A percentile compares a stretch with the other conserved stretches of the same genome.
Evolutionary conservation across 1,140 invertebrate species (phyloP).

Genomic region (Patella vulgata): DNA sequence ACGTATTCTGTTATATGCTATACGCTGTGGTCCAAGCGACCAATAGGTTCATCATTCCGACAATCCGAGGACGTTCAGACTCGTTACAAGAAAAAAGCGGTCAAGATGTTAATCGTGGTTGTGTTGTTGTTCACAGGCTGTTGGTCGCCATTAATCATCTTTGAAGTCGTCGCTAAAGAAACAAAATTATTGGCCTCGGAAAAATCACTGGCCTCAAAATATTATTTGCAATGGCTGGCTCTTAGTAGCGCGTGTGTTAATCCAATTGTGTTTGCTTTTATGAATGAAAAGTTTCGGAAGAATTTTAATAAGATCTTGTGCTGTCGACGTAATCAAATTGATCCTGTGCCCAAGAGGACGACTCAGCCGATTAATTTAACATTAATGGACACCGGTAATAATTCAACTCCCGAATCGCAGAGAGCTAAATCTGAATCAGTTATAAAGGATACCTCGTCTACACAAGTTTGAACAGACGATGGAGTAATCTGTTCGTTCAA

Average conservation of each 20-base stretch:
- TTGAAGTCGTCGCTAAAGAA: slow-evolving; percentile 30
- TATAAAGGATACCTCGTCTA: too few species aligned
- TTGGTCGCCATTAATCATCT: slow-evolving; percentile 50
- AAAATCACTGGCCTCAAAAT: slow-evolving; percentile 11
- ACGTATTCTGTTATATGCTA: slow-evolving; percentile 43
- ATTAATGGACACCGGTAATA: too few species aligned
- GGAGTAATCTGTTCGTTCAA: too few species aligned
- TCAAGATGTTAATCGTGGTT: slow-evolving; percentile 57
- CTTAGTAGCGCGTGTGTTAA: slow-evolving; percentile 83
- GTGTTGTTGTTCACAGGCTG: slow-evolving; percentile 48
- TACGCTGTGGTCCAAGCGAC: slow-evolving; percentile 38
- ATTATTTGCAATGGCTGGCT: slow-evolving; percentile 66
- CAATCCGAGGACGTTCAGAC: slow-evolving; percentile 27
- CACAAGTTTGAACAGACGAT: too few species aligned
- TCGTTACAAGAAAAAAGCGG: slow-evolving; percentile 39
- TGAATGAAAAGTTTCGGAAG: slow-evolving; percentile 83
- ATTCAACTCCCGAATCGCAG: too few species aligned
- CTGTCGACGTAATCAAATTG: slow-evolving; percentile 26
- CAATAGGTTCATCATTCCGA: slow-evolving; percentile 17
- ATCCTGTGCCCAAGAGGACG: slow-evolving; percentile 12
- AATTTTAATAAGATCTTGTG: slow-evolving; percentile 32
- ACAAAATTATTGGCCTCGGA: slow-evolving; percentile 19
- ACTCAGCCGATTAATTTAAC: too few species aligned
- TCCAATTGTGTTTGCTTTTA: slow-evolving; percentile 86
- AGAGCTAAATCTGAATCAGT: too few species aligned